Conservation (phyloP, 2,888 invertebrate genomes). For the Rutpela maculata region DNA sequence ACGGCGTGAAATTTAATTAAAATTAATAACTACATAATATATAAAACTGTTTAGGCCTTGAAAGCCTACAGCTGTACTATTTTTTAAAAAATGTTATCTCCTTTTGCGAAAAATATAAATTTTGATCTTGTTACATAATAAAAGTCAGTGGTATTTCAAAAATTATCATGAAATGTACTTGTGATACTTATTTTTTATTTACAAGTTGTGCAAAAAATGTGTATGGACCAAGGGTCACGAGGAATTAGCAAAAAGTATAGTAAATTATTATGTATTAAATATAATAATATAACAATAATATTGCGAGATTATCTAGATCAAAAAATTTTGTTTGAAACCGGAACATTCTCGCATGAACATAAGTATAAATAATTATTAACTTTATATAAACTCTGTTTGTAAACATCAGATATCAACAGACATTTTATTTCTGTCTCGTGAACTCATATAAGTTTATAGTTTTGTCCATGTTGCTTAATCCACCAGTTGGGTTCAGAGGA, state of each 20-base stretch:
- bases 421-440: neutral
- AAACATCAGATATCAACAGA: neutral
- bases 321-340: neutral
- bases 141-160: neutral
- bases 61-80: neutral
- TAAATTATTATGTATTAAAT: neutral
- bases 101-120: neutral
- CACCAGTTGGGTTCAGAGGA: too few species aligned
- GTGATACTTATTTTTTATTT: neutral
- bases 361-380: neutral
- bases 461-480: too few species aligned
- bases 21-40: neutral
- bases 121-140: neutral
- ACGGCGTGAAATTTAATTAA: slow-evolving; percentile 11
- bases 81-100: neutral
- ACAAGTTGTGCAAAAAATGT: neutral
- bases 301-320: neutral
- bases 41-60: slow-evolving; percentile 18
- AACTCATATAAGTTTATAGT: neutral
- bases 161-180: neutral
- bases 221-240: neutral
- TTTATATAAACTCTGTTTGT: neutral
- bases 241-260: neutral
- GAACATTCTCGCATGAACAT: neutral
- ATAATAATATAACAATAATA: neutral